Percentiles rank a stretch among this genome's conserved stretches.
phyloP scores from a whole-genome alignment of 2,888 invertebrate species.

The Phaonia tiefii region DNA sequence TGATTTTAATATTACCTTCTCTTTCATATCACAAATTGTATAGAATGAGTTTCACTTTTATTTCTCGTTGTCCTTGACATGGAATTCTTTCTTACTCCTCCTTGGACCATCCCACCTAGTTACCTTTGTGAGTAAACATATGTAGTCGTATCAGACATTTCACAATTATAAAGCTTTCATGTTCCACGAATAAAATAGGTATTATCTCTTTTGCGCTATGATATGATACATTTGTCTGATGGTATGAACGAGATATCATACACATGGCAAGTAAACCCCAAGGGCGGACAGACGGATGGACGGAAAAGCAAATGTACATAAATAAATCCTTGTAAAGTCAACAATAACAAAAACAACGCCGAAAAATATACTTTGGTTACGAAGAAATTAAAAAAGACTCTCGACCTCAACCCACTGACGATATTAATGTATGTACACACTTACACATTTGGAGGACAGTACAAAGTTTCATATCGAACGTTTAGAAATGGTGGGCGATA shows the following conservation, averaged over 20 bases:
- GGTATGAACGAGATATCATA: not conserved
- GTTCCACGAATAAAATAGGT: constrained; percentile 28
- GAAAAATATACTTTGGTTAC: not conserved
- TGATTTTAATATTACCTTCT: too few relatives aligned
- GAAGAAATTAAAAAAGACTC: not conserved
- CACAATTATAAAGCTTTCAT: constrained; percentile 25
- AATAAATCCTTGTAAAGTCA: constrained; percentile 45
- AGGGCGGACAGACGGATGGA: not conserved
- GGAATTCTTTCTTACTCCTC: too few relatives aligned
- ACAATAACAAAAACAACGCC: constrained; percentile 4
- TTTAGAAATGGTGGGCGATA: too few relatives aligned
- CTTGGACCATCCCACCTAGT: too few relatives aligned
- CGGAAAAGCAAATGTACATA: constrained; percentile 14
- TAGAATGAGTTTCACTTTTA: too few relatives aligned
- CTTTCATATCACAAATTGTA: too few relatives aligned
- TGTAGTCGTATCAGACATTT: constrained; percentile 24
- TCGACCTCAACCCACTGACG: constrained; percentile 43
- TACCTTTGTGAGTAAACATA: not conserved
- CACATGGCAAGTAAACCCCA: not conserved
- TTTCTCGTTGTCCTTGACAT: too few relatives aligned
- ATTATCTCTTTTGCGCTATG: constrained; percentile 8
- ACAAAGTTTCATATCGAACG: too few relatives aligned
- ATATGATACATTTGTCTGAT: constrained; percentile 15
- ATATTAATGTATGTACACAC: too few relatives aligned
- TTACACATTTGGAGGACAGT: too few relatives aligned